Base-by-base conservation (phyloP, 2,888 invertebrate species). In the Lymantria monacha region DNA sequence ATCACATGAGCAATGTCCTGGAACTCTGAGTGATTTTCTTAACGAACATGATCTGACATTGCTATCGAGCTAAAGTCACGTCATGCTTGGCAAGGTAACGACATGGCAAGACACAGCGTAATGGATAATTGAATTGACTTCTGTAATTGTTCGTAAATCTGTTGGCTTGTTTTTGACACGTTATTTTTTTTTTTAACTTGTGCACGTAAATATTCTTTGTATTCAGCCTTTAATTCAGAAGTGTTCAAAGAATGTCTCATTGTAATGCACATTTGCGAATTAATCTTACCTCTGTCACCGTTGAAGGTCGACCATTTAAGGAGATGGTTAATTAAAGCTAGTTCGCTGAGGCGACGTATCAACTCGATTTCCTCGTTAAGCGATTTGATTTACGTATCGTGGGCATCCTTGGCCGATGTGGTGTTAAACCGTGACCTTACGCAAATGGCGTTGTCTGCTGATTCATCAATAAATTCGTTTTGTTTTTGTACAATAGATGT, bases 311-410 rank as follows among this genome's bases (percentile, higher is more conserved):
- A 38, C 73, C 79, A 61, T 76, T 82, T 83, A 84, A 67, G 83
- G 84, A 59, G 69, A 72, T 70, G 70, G 69, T 81, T 79, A 83
- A 85, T 85, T 83, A 84, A 83, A 76, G 76, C 74, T 79, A 81
- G 80, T 73, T 69, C 65, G 57, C 55, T 67, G 65, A 64, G 67
- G 67, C 62, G 61, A 59, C 64, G 56, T 49, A 63, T 62, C 66
- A 59, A 66, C 63, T 61, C 69, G 66, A 69, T 79, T 79, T 83
- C 80, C 80, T 81, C 69, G 76, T 78, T 74, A 74, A 73, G 61
- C 63, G 75, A 70, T 84, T 83, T 83, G 84, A 85, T 85, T 83
- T 84, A 83, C 79, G 81, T 72, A 66, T 72, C 68, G 70, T 63
- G 61, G 69, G 69, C 70, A 79, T 81, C 80, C 79, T 81, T 82